Evolutionary conservation across 1,140 invertebrate species (phyloP), one percentile per base, ranked within the genome.

Genomic region (Mesaphorura yosii): DNA sequence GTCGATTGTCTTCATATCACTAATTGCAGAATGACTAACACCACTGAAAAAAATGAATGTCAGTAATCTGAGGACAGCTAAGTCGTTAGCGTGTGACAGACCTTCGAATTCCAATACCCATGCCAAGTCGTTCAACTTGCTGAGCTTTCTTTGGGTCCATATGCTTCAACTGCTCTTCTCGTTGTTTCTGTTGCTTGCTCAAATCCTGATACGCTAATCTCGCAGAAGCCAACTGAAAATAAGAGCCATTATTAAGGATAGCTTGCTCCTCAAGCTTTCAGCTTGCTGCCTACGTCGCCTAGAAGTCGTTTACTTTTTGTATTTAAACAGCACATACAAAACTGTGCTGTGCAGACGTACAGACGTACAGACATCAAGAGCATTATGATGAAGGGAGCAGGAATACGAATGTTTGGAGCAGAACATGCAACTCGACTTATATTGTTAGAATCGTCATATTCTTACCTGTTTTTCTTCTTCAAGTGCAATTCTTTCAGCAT

Each of bases 1-100:
- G 66, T 90, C 82, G 64, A 98, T 91, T 5, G 78, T 80, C 64
- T 85, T 80, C 89, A 98, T 97, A 66, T 96, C 92, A 46, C 79
- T 82, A 38, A 92, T 67, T 12, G 88, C 90, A 10, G 90, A 95
- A 74, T 98, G 94, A 62, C 87, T 90, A 31, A 91, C 79, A 54
- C 80, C 82, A 55, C 83, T 84, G 62, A n/a, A 69, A 67, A 34
- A 27, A 14, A 54, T 29, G 27, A 27, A 15, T 34, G 31, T 34
- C n/a, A 34, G 31, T 10, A 10, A 34, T n/a, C n/a, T 34, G 31
- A n/a, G 7, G 17, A 22, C 19, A 25, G 7, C 4, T 25, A 29
- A 48, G n/a, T 46, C 23, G 23, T 46, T 22, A 17, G 7, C 7
- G n/a, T 41, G 22, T 19, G 19, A 62, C 66, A 65, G 70, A 79